Conservation (phyloP, 1,140 invertebrate species). For the Idris sp. region DNA sequence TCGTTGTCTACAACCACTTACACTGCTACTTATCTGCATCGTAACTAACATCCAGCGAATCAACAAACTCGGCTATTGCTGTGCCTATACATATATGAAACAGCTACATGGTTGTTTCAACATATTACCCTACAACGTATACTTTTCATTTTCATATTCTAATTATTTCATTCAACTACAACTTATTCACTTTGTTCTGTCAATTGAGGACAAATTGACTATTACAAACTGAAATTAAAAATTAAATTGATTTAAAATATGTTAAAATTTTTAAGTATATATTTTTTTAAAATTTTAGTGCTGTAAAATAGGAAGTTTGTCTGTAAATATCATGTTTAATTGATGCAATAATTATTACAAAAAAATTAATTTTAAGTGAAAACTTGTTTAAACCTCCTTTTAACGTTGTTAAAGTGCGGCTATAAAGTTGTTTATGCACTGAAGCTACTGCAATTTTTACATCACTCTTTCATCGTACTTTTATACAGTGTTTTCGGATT, state of each 20-base stretch:
- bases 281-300: too few species aligned
- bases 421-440: conserved; percentile 38
- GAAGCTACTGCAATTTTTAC: conserved; percentile 46
- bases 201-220: too few species aligned
- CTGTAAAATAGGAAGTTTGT: too few species aligned
- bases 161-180: conserved; percentile 26
- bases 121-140: conserved; percentile 35
- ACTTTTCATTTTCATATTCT: conserved; percentile 34
- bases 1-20: conserved; percentile 79
- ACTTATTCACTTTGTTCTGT: not conserved
- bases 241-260: too few species aligned
- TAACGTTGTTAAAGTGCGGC: conserved; percentile 27
- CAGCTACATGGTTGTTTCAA: conserved; percentile 29
- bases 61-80: conserved; percentile 39
- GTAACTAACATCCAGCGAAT: conserved; percentile 65
- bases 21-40: conserved; percentile 76
- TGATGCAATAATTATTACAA: too few species aligned
- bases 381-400: conserved; percentile 20
- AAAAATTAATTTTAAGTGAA: conserved; percentile 27
- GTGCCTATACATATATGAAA: too few species aligned
- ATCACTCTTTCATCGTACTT: conserved; percentile 45
- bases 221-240: too few species aligned
- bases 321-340: conserved; percentile 17
- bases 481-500: conserved; percentile 45
- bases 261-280: too few species aligned